Evolutionary conservation across 2,113 vertebrate genomes (phyloP), one percentile per base, ranked within the genome.

Genomic region (Epinephelus fuscoguttatus): DNA sequence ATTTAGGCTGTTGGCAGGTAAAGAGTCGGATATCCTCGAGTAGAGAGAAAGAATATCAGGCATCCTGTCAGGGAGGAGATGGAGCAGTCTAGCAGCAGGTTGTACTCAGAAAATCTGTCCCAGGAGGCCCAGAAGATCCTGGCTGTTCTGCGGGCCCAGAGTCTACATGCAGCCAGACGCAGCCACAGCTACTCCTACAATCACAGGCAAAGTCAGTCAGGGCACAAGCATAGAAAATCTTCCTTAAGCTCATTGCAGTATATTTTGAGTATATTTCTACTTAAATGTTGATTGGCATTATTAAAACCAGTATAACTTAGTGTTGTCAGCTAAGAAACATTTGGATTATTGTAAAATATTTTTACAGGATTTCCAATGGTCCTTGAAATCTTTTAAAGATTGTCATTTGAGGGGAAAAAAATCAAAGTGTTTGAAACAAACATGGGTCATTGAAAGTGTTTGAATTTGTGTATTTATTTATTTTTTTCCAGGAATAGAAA

Each of bases 81-180:
- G 97, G 96, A 97, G 68, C 50, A 21, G 61, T 78, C 85, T 21
- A 55, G 64, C 77, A 81, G 88, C 80, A 91, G 91, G 33, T 73
- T 92, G 93, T 94, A 90, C 91, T 68, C 89, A 55, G 90, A 84
- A n/a, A 95, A 95, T 7, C 94, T 98, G n/a, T 99, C 97, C 89
- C 84, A 56, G 84, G 85, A 71, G 1, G 97, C 96, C 45, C 96
- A 96, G 93, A 97, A 87, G 92, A 94, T 99, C 92, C 89, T 99
- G 94, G 89, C 93, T 91, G 97, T 94, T 83, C 91, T 99, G 56
- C 95, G 87, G 57, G 90, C 84, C 55, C 91, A 95, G 86, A 89
- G 86, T 86, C 69, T 19, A 4, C 63, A 40, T 33, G 19, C 71
- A 62, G 59, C 79, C 79, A 91, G 78, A 66, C 67, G 17, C 42